Percentiles rank a stretch among this genome's conserved stretches.
Conservation (phyloP, 2,113 vertebrate species). For the Pterophyllum scalare region DNA sequence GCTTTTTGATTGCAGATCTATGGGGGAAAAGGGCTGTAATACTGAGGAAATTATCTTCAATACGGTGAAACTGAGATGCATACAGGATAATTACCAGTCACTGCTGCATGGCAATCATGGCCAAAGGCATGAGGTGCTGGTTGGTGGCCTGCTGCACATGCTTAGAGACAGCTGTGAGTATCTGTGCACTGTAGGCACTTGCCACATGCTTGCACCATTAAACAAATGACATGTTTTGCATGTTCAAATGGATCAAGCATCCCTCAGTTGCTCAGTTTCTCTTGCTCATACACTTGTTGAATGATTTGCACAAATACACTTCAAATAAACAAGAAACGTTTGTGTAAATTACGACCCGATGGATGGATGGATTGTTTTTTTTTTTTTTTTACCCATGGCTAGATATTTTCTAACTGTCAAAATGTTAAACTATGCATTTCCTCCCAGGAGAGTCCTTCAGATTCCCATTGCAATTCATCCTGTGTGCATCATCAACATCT, state of each 20-base stretch:
- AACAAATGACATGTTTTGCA: neutral
- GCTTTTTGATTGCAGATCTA: conserved; percentile 55
- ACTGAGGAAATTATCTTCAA: conserved; percentile 50
- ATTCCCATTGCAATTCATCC: neutral
- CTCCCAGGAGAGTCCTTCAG: neutral
- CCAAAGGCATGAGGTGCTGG: conserved; percentile 18
- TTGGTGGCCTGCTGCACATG: conserved; percentile 20
- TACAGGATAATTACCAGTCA: conserved; percentile 38
- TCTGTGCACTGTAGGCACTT: neutral
- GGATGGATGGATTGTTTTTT: too few species aligned
- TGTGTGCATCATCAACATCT: neutral
- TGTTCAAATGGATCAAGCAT: neutral
- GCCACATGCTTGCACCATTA: neutral
- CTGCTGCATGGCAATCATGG: conserved; percentile 32
- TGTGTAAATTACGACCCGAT: fast-evolving
- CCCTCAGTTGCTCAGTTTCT: neutral
- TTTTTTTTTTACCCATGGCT: neutral
- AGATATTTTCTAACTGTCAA: neutral
- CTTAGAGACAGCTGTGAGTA: neutral
- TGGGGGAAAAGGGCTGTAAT: neutral
- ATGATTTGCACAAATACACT: neutral
- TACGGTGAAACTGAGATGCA: conserved; percentile 47
- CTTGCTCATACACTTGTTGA: neutral
- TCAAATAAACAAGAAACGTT: neutral
- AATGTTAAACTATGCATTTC: neutral